phyloP scores from a whole-genome alignment of 2,113 vertebrate species.

The Syngnathus floridae region DNA sequence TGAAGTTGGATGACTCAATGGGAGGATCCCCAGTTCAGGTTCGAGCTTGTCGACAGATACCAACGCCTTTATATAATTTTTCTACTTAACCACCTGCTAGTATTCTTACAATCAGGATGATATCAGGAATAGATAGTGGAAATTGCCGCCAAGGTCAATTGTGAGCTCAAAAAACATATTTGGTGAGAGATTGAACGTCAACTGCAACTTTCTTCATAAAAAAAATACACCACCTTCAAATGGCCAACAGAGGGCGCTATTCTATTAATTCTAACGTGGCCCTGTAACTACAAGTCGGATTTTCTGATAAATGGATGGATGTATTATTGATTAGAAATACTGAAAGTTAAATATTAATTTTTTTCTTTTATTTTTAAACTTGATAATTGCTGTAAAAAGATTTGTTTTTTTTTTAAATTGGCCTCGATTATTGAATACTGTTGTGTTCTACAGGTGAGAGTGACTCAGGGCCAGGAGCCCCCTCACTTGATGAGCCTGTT shows the following conservation, averaged over 20 bases:
- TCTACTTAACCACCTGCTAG: not conserved
- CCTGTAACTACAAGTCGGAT: not conserved
- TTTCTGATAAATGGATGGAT: not conserved
- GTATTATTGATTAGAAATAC: not conserved
- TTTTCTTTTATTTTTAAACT: too few relatives aligned
- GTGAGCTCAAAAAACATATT: too few relatives aligned
- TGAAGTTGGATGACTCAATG: conserved; percentile 73
- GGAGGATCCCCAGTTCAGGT: conserved; percentile 74
- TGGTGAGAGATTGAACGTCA: too few relatives aligned
- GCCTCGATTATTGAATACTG: too few relatives aligned
- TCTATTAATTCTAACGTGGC: not conserved
- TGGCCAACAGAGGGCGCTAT: conserved; percentile 48
- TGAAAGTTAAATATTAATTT: not conserved
- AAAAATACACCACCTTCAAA: not conserved
- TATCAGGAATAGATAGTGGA: not conserved
- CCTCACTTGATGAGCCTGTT: conserved; percentile 77
- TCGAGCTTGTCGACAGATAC: not conserved
- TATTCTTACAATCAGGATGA: not conserved
- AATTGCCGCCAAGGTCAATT: not conserved
- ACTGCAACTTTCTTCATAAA: not conserved
- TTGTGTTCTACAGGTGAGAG: conserved; percentile 63
- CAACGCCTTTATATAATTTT: not conserved
- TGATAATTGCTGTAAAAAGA: too few relatives aligned
- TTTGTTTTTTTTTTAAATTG: too few relatives aligned
- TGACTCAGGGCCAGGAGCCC: conserved; percentile 76